Evolutionary conservation across 2,888 invertebrate genomes (phyloP).

Genomic region (Oscheius sp.): DNA sequence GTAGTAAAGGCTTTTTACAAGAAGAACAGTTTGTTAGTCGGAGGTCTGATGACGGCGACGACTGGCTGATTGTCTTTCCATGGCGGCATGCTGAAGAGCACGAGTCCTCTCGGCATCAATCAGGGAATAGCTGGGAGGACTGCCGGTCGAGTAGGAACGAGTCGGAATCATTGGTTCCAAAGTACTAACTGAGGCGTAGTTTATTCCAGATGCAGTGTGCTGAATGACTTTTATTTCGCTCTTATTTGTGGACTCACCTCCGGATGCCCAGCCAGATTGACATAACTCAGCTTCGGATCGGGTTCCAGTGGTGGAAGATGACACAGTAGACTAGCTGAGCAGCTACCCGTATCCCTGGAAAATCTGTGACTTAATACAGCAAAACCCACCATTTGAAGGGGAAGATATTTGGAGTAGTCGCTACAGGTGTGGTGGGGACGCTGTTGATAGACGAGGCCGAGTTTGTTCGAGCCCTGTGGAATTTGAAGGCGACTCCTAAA

Average conservation of each 20-base stretch:
- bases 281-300: slow-evolving; percentile 1
- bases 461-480: slow-evolving; percentile 19
- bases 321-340: slow-evolving; percentile 21
- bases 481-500: slow-evolving; percentile 26
- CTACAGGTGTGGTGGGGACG: neutral
- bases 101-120: slow-evolving; percentile 35
- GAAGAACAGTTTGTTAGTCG: neutral
- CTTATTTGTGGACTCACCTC: neutral
- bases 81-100: slow-evolving; percentile 32
- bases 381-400: slow-evolving; percentile 23
- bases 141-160: neutral
- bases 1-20: too few relatives aligned
- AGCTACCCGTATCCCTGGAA: slow-evolving; percentile 19
- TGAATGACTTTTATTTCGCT: neutral
- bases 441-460: slow-evolving; percentile 15
- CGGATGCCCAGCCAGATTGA: neutral
- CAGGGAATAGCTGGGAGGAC: slow-evolving; percentile 21
- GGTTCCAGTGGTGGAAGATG: neutral
- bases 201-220: neutral
- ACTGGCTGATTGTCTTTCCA: neutral
- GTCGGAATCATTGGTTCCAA: neutral
- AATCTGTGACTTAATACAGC: too few relatives aligned
- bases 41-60: slow-evolving; percentile 12
- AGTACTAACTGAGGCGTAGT: slow-evolving; percentile 25
- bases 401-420: neutral